Conservation (phyloP, 2,797 vertebrate species). For the Spinibarbus caldwelli region DNA sequence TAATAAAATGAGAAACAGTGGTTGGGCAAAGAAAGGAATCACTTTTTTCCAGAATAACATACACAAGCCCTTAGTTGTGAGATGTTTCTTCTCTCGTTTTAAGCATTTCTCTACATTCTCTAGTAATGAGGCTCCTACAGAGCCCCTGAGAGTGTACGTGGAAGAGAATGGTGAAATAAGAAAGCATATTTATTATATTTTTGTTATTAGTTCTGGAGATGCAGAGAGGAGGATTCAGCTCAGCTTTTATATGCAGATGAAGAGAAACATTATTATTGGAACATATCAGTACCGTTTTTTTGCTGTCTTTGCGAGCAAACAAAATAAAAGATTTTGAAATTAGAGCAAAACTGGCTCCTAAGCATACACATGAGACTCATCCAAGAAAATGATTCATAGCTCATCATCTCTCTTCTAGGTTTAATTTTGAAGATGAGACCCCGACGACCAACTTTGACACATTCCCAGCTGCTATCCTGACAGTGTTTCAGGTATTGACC, state of each 20-base stretch:
- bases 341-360: neutral
- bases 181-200: slow-evolving; percentile 28
- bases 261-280: slow-evolving; percentile 4
- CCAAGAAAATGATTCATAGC: slow-evolving; percentile 17
- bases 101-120: slow-evolving; percentile 25
- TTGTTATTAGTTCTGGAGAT: slow-evolving; percentile 6
- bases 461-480: slow-evolving; percentile 95
- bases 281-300: neutral
- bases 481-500: slow-evolving; percentile 91
- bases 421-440: slow-evolving; percentile 94
- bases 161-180: neutral
- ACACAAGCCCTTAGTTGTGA: neutral
- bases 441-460: slow-evolving; percentile 97
- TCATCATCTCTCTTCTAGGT: slow-evolving; percentile 75
- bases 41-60: slow-evolving; percentile 3
- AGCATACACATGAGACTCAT: neutral
- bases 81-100: slow-evolving; percentile 31
- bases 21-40: neutral
- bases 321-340: neutral
- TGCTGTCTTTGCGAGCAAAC: neutral
- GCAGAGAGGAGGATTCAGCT: neutral
- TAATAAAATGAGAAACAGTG: neutral
- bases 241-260: slow-evolving; percentile 23
- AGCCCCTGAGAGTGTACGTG: slow-evolving; percentile 41
- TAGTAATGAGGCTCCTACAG: slow-evolving; percentile 66